These are phyloP conservation scores for Cryptocheilus praepositus DNA, from an alignment of 2,888 invertebrate genomes.

Conservation along the genomic window DNA sequence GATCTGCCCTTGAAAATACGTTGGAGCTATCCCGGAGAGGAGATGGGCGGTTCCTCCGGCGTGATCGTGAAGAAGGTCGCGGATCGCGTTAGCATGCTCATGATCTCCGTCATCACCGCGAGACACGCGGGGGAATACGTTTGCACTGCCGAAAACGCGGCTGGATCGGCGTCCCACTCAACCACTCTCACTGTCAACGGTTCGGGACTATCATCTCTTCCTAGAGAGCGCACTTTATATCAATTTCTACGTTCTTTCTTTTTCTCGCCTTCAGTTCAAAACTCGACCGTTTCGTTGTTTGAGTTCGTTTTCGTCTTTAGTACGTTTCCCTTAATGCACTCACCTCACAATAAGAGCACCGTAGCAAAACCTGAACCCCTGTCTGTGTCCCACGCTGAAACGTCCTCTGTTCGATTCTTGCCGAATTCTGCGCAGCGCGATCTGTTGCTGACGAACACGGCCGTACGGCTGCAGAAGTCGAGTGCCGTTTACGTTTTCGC, in stretches of 20 bases:
- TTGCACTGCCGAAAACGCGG: slow-evolving; percentile 75
- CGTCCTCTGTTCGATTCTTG: too few species aligned
- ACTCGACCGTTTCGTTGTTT: slow-evolving; percentile 27
- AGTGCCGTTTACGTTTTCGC: too few species aligned
- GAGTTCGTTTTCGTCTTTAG: slow-evolving; percentile 29
- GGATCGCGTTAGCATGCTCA: slow-evolving; percentile 81
- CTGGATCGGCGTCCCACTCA: slow-evolving; percentile 72
- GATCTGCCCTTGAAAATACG: slow-evolving; percentile 85
- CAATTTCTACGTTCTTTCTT: slow-evolving; percentile 17
- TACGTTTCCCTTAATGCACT: slow-evolving; percentile 35
- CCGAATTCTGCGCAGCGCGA: too few species aligned
- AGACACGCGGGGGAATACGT: slow-evolving; percentile 76
- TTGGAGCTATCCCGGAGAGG: slow-evolving; percentile 79
- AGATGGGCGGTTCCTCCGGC: slow-evolving; percentile 72
- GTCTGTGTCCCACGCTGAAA: too few species aligned
- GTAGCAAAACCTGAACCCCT: slow-evolving; percentile 25
- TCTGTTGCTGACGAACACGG: too few species aligned
- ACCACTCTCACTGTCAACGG: slow-evolving; percentile 75
- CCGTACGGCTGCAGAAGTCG: too few species aligned
- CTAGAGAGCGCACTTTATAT: slow-evolving; percentile 36
- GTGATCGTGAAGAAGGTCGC: slow-evolving; percentile 73
- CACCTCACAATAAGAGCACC: slow-evolving; percentile 43
- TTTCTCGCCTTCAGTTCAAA: slow-evolving; percentile 21
- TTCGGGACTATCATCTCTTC: slow-evolving; percentile 51
- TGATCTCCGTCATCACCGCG: slow-evolving; percentile 81